Evolutionary conservation across 2,888 invertebrate species (phyloP).

Genomic region (Polyploca ridens): DNA sequence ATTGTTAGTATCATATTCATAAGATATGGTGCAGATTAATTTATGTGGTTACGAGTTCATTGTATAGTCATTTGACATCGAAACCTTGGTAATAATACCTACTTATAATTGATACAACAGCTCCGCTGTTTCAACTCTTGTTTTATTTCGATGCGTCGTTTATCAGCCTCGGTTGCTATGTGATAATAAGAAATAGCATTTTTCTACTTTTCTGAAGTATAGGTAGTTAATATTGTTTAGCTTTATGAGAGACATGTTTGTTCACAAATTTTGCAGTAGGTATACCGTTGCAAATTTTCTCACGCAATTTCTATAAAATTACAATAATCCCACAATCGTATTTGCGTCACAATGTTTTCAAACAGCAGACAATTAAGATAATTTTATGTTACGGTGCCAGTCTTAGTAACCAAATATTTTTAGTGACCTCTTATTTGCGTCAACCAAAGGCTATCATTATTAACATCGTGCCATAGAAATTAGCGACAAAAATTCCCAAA

Average conservation of each 20-base stretch:
- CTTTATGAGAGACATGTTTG: not conserved
- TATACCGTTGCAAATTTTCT: not conserved
- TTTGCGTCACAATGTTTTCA: constrained; percentile 34
- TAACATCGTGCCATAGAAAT: constrained; percentile 24
- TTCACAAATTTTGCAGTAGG: not conserved
- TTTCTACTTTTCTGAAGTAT: too few species aligned
- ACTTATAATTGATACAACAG: constrained; percentile 17
- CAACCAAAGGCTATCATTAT: constrained; percentile 57
- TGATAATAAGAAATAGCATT: not conserved
- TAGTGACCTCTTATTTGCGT: constrained; percentile 55
- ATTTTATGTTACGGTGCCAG: constrained; percentile 22
- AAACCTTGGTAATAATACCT: constrained; percentile 13
- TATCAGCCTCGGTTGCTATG: not conserved
- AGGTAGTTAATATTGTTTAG: not conserved
- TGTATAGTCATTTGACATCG: constrained; percentile 30
- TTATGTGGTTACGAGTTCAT: constrained; percentile 24
- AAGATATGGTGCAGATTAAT: constrained; percentile 21
- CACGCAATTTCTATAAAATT: constrained; percentile 10
- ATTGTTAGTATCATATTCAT: not conserved
- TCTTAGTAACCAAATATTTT: constrained; percentile 46
- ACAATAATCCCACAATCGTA: constrained; percentile 28
- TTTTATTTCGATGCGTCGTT: not conserved
- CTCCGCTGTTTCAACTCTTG: constrained; percentile 10
- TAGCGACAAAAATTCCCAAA: not conserved
- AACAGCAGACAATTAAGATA: constrained; percentile 38